phyloP scores from a whole-genome alignment of 2,797 vertebrate species.

The Balearica regulorum region DNA sequence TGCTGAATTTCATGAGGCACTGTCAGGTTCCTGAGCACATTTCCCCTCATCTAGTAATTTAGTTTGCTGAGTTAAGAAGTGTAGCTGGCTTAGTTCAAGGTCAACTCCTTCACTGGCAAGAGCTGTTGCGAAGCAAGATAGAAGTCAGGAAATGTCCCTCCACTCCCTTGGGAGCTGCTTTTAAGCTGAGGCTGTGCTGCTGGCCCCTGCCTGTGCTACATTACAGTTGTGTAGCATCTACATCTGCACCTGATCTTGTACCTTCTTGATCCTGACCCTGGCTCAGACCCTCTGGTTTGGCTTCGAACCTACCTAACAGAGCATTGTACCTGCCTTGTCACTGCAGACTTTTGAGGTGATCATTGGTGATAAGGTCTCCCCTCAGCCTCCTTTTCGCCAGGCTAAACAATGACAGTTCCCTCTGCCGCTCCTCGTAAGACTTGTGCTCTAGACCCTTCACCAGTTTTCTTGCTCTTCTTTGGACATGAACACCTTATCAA shows the following conservation, averaged over 20 bases:
- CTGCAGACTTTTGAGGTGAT: neutral
- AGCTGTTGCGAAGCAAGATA: neutral
- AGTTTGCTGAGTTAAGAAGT: neutral
- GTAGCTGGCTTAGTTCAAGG: neutral
- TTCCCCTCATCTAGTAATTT: neutral
- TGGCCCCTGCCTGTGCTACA: neutral
- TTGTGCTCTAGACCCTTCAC: too few species aligned
- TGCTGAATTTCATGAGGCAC: neutral
- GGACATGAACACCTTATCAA: neutral
- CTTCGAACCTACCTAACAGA: neutral
- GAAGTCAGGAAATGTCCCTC: neutral
- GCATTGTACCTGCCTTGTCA: neutral
- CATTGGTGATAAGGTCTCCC: too few species aligned
- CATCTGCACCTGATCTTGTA: neutral
- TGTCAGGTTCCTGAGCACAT: neutral
- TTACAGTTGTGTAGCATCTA: neutral
- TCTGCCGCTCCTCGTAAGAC: too few species aligned
- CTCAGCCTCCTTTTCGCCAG: too few species aligned
- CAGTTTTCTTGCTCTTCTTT: too few species aligned
- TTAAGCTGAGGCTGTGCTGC: neutral
- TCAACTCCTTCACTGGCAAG: neutral
- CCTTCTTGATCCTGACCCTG: neutral
- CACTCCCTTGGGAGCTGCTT: neutral
- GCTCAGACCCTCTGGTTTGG: neutral
- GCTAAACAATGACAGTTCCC: too few species aligned